Base-by-base conservation (phyloP, 2,888 invertebrate genomes). In the Glaucopsyche alexis region DNA sequence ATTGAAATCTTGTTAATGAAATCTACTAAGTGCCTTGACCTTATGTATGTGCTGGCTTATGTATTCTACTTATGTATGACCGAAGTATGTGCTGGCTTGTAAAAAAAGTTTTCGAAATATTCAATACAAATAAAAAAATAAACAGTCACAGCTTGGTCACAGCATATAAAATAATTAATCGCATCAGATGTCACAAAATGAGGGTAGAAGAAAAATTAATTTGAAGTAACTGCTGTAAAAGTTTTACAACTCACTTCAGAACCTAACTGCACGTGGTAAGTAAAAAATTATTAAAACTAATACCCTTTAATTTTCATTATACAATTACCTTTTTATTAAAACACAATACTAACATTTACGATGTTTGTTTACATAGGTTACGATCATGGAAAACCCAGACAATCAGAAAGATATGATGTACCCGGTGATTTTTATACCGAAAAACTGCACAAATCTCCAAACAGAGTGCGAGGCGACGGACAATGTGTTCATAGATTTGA, bases 371-470 rank as follows among this genome's bases (percentile, higher is more conserved):
- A 71, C 72, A 47, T 70, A 75, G 76, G 42, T 76, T 74, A 42
- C 71, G 73, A 77, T 71, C 74, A 6, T 70, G 79, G 85, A 82
- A 89, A 75, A 76, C 60, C 75, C 77, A 73, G 82, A 81, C 72
- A 19, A 71, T 7, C 65, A 73, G 11, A 75, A 79, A 2, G 84
- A 85, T 40, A 78, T 80, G n/a, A 75, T 80, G 3, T 86, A 85
- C 76, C 91, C 91, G 1, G 81, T 89, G 16, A 76, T 92, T 11
- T 79, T 88, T 55, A 83, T 92, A 72, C 91, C 91, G 0, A 91
- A 87, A 78, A 84, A 81, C 72, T 89, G 87, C 69, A 87, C 88
- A 3, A 79, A 81, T 0, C 79, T 91, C 73, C 85, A 87, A 78
- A 84, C 84, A 0, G 85, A 85, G 75, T 86, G 83, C 75, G 85